phyloP scores from a whole-genome alignment of 2,888 invertebrate genomes.

The Nipponacmea schrenckii region DNA sequence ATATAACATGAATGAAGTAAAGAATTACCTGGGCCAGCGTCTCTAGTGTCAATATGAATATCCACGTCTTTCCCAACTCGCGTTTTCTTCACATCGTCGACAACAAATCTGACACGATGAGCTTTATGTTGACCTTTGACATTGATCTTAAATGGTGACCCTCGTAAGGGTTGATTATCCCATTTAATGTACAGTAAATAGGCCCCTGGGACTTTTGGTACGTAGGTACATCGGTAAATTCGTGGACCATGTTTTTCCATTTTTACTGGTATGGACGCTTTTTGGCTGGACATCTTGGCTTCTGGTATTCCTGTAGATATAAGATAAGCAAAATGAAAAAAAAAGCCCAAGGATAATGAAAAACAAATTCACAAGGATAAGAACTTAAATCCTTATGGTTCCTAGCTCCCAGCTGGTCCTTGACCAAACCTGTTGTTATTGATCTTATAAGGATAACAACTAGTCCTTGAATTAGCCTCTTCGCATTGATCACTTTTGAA shows the following conservation, averaged over 20 bases:
- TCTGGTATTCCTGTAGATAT: conserved; percentile 42
- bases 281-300: conserved; percentile 26
- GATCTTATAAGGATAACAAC: no score
- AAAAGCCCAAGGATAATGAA: no score
- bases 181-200: conserved; percentile 54
- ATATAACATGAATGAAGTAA: no score
- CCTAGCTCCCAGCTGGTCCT: neutral
- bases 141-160: conserved; percentile 49
- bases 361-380: no score
- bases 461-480: no score
- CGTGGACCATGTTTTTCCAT: conserved; percentile 37
- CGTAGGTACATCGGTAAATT: conserved; percentile 48
- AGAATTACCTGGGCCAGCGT: conserved; percentile 44
- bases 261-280: conserved; percentile 40
- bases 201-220: conserved; percentile 48
- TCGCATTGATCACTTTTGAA: no score
- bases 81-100: conserved; percentile 15
- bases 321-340: no score
- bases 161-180: conserved; percentile 51
- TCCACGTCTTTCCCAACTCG: conserved; percentile 44
- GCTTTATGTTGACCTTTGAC: neutral
- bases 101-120: neutral
- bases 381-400: no score
- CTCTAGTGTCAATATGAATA: conserved; percentile 48
- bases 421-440: no score